Base-by-base conservation (phyloP, 2,797 vertebrate genomes). In the Lepus townsendii region DNA sequence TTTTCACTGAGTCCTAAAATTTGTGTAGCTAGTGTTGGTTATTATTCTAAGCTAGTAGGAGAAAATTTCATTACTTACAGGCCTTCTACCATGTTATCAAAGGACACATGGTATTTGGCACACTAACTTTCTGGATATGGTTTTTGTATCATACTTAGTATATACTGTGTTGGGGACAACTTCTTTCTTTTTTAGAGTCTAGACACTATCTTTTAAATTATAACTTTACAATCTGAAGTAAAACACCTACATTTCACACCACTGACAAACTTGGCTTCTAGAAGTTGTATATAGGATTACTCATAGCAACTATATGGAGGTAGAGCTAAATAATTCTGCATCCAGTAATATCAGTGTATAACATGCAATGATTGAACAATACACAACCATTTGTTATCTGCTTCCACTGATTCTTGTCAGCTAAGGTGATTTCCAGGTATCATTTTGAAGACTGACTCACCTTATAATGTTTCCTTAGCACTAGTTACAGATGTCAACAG, bases 231-330 rank as follows among this genome's bases (percentile, higher is more conserved):
- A 19, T 50, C n/a, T 79, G 79, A 89, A 85, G 42, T 66, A 68
- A 90, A 92, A 76, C 76, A 20, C 27, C 24, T 83, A 19, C 30
- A 89, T 85, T 80, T 89, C 68, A 76, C 47, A 63, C 85, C 24
- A 57, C 38, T 76, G 62, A 71, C 63, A 66, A 77, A 75, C 77
- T 71, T 92, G 85, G 76, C 69, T 90, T 94, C 63, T 86, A 65
- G 65, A 85, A 63, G 24, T 32, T 73, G 32, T 57, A 27, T n/a
- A 65, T 4, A 9, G 69, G 22, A 63, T 71, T 80, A 50, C 30
- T 80, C 60, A 24, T 3, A 66, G 68, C 12, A 91, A 75, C 17
- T 91, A 50, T 73, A 52, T 10, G 30, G 19, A 75, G 42, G 54
- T 35, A 60, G 24, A 82, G 35, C 76, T 80, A 84, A 32, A 35